Evolutionary conservation across 2,888 invertebrate species (phyloP), one percentile per base, ranked within the genome.

Genomic region (Mesoligia furuncula): DNA sequence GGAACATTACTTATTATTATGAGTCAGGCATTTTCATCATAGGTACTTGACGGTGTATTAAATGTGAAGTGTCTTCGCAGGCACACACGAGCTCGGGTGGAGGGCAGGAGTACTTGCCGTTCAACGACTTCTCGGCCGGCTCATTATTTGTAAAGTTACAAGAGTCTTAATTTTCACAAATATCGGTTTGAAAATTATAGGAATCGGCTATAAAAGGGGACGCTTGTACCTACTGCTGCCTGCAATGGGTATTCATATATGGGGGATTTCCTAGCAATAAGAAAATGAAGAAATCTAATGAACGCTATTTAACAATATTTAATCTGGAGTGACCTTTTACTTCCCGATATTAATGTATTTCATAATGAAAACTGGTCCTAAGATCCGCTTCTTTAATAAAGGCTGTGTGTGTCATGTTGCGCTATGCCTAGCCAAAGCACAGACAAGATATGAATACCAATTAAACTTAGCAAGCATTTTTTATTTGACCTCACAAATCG

Each of bases 391-490:
- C 9, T 61, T 39, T 20, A 51, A 24, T 72, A 39, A 48, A 75
- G 61, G 20, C 45, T 54, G 36, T n/a, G 15, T 61, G 17, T 72
- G 48, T 72, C 36, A 64, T 64, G 13, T 36, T 68, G 11, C 9
- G 48, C 20, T 61, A n/a, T 39, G 20, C 48, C 27, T 11, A 48
- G 27, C 39, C 51, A 54, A 77, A 51, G 20, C 61, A 1, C 31
- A 51, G 65, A 67, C 54, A 13, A 51, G 73, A n/a, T 31, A 67
- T n/a, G 54, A 79, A 79, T 79, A 72, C 13, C 31, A 27, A 71
- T 59, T 31, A 45, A 27, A n/a, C 2, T 17, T 67, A 77, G 39
- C 31, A 71, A 66, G 27, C 36, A 39, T 45, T 39, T 79, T 79
- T 73, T 73, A 71, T 48, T 15, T 48, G 39, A 57, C 64, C 70